phyloP scores from a whole-genome alignment of 2,113 vertebrate genomes.

The Papio anubis region DNA sequence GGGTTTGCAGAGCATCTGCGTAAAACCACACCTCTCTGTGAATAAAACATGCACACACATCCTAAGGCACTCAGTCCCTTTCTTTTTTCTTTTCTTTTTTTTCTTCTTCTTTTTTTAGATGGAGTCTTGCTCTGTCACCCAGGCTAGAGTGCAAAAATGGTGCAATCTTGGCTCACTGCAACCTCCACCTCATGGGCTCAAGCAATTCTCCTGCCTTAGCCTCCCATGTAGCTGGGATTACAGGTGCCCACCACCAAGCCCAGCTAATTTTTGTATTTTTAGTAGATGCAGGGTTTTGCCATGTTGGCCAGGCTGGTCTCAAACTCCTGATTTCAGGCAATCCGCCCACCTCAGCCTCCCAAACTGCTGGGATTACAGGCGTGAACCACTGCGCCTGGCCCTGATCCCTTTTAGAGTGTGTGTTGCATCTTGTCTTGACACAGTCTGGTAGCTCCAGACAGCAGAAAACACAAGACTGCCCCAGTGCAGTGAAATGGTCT shows the following conservation, averaged over 20 bases:
- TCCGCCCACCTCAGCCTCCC: background rate
- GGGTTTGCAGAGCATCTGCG: background rate
- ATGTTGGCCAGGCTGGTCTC: background rate
- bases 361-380: background rate
- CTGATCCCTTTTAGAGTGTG: fast-evolving
- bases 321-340: background rate
- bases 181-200: background rate
- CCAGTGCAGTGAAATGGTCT: fast-evolving
- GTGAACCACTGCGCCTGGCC: fast-evolving
- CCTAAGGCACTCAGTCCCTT: background rate
- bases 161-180: background rate
- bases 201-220: background rate
- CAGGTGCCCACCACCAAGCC: background rate
- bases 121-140: background rate
- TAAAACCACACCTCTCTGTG: too few relatives aligned
- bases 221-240: background rate
- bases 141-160: background rate
- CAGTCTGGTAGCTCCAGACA: background rate
- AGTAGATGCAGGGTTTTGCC: background rate
- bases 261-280: background rate
- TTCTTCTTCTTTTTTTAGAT: background rate
- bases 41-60: fast-evolving
- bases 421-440: background rate
- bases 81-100: too few relatives aligned
- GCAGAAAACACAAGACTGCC: too few relatives aligned